Conservation (phyloP, 2,113 vertebrate species). For the Brachionichthys hirsutus region DNA sequence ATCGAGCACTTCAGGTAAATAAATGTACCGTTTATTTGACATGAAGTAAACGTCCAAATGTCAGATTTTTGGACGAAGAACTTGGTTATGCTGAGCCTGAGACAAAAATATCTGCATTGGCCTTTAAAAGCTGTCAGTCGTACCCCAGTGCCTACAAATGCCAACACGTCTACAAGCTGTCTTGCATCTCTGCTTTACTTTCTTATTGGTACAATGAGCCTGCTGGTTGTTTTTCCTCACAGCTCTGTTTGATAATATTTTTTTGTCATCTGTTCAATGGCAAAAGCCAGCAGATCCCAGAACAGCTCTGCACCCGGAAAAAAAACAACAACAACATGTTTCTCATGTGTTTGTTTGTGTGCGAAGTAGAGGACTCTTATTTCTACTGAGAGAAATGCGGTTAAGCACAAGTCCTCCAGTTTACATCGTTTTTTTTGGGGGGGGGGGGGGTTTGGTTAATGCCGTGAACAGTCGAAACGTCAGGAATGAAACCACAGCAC, state of each 20-base stretch:
- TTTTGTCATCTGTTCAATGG: too few relatives aligned
- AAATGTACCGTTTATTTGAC: constrained; percentile 14
- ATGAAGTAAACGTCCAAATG: background rate
- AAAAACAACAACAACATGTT: background rate
- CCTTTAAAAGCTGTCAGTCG: constrained; percentile 54
- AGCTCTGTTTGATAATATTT: too few relatives aligned
- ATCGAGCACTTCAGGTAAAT: constrained; percentile 10
- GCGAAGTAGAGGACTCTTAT: constrained; percentile 30
- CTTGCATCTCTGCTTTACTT: constrained; percentile 6
- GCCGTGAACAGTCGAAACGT: constrained; percentile 50
- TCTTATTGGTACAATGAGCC: constrained; percentile 4
- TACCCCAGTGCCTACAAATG: constrained; percentile 59
- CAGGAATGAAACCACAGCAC: constrained; percentile 67
- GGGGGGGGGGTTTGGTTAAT: constrained; percentile 14
- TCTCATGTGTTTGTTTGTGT: constrained; percentile 6
- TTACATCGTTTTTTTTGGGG: background rate
- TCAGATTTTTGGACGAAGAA: background rate
- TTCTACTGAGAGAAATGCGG: constrained; percentile 41
- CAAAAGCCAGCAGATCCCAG: constrained; percentile 37
- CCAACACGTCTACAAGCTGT: constrained; percentile 34
- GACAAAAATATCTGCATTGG: constrained; percentile 33
- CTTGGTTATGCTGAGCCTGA: background rate
- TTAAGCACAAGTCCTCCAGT: constrained; percentile 63
- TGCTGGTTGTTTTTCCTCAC: constrained; percentile 17
- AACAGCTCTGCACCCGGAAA: constrained; percentile 22